A percentile compares a stretch with the other conserved stretches of the same genome.
Conservation (phyloP, 2,888 invertebrate species). For the Clanis bilineata region DNA sequence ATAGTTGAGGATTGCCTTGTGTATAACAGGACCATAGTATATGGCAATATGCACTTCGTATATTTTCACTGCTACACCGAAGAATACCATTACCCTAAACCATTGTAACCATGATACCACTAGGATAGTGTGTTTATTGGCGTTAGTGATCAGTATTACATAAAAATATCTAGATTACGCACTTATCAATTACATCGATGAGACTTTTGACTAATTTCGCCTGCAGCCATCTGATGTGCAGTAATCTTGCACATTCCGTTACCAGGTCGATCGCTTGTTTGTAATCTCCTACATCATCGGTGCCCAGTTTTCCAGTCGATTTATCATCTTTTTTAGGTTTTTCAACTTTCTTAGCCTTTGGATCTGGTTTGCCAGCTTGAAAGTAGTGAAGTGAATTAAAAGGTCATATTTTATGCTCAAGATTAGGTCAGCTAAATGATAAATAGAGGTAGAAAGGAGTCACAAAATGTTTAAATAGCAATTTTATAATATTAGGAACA, state of each 20-base stretch:
- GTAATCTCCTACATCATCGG: slow-evolving; percentile 50
- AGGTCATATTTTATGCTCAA: too few species aligned
- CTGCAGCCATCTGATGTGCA: slow-evolving; percentile 63
- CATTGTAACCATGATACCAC: too few species aligned
- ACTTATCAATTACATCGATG: slow-evolving; percentile 53
- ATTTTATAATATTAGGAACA: too few species aligned
- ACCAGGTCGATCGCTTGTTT: slow-evolving; percentile 54
- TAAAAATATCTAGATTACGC: slow-evolving; percentile 4
- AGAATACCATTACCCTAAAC: too few species aligned
- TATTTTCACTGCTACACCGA: too few species aligned
- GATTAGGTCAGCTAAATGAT: not conserved
- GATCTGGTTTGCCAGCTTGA: slow-evolving; percentile 23
- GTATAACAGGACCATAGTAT: too few species aligned
- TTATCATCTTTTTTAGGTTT: slow-evolving; percentile 47
- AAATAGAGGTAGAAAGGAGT: too few species aligned
- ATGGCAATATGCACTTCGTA: too few species aligned
- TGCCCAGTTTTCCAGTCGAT: slow-evolving; percentile 30
- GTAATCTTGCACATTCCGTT: slow-evolving; percentile 55
- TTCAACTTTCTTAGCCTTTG: slow-evolving; percentile 36
- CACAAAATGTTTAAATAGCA: too few species aligned
- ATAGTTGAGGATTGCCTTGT: too few species aligned
- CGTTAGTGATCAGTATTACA: not conserved
- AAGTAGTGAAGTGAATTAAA: not conserved
- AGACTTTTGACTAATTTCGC: slow-evolving; percentile 57
- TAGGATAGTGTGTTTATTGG: too few species aligned